A percentile compares a stretch with the other conserved stretches of the same genome.
Conservation (phyloP, 2,113 vertebrate species). For the Chaetodon trifascialis region DNA sequence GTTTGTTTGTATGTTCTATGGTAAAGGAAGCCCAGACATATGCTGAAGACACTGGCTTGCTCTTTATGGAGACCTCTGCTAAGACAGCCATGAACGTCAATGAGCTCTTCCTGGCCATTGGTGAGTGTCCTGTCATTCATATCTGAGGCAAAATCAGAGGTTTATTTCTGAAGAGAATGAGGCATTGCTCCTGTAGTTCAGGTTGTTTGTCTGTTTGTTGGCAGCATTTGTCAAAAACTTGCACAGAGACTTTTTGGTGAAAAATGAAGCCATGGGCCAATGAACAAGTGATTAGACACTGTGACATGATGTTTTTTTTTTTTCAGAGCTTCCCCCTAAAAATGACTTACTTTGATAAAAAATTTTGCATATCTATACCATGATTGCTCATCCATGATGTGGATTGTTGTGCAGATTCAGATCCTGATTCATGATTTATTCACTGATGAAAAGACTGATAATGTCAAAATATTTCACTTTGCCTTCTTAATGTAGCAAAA, state of each 20-base stretch:
- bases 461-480: neutral
- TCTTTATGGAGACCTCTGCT: slow-evolving; percentile 90
- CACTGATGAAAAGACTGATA: neutral
- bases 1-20: slow-evolving; percentile 16
- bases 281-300: too few relatives aligned
- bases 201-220: neutral
- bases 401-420: too few relatives aligned
- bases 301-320: neutral
- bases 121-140: slow-evolving; percentile 67
- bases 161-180: neutral
- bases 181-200: neutral
- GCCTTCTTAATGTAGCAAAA: slow-evolving; percentile 78
- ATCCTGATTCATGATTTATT: too few relatives aligned
- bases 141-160: too few relatives aligned
- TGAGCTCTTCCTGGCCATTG: slow-evolving; percentile 89
- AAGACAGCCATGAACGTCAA: slow-evolving; percentile 91
- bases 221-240: too few relatives aligned
- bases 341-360: neutral
- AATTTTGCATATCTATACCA: neutral
- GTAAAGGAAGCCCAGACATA: slow-evolving; percentile 87
- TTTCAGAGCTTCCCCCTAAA: neutral
- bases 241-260: neutral
- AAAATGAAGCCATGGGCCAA: neutral
- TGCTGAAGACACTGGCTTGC: slow-evolving; percentile 87
- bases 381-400: neutral